Conservation (phyloP, 2,797 vertebrate genomes). For the Sitta carolinensis region DNA sequence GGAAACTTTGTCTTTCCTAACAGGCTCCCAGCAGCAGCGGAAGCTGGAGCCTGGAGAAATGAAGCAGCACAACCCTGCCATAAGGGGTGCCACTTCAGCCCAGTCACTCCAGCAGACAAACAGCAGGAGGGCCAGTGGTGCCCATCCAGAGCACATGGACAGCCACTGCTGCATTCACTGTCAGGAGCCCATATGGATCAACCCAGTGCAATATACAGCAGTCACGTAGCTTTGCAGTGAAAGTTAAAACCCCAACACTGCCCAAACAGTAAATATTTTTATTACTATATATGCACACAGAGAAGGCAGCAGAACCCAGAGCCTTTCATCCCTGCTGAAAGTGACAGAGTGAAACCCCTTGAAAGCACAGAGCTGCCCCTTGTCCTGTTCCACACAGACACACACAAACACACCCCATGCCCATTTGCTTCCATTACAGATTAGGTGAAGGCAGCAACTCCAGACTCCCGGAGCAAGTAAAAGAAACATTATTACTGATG, state of each 20-base stretch:
- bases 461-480: neutral
- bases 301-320: neutral
- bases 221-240: neutral
- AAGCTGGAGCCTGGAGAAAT: neutral
- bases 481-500: neutral
- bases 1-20: neutral
- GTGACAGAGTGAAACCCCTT: neutral
- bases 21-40: neutral
- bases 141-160: neutral
- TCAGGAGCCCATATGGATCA: neutral
- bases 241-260: neutral
- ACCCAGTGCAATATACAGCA: neutral
- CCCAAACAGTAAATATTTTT: neutral
- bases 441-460: neutral
- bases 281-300: neutral
- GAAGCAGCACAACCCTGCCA: neutral
- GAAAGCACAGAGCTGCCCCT: neutral
- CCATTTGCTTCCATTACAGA: neutral
- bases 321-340: neutral
- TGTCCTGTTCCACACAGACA: neutral
- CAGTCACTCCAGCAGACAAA: neutral
- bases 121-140: neutral
- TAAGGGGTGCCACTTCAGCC: neutral
- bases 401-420: too few species aligned
- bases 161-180: neutral